Conservation (phyloP, 1,140 invertebrate genomes). For the Drosophila athabasca region DNA sequence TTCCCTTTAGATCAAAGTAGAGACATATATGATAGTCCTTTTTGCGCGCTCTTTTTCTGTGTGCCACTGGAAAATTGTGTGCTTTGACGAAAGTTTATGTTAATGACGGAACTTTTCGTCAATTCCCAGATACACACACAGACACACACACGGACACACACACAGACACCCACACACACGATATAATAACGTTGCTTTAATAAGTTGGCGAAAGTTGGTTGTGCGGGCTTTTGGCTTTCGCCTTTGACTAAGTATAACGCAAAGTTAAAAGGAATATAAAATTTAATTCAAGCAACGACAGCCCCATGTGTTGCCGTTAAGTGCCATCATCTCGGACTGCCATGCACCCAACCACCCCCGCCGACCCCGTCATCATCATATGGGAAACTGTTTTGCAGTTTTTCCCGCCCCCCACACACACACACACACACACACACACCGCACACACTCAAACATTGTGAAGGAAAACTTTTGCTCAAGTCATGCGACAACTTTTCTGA, state of each 20-base stretch:
- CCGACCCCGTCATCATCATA: constrained; percentile 8
- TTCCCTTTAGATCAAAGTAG: too few relatives aligned
- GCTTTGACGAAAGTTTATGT: constrained; percentile 67
- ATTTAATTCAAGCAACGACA: constrained; percentile 60
- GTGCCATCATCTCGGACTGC: constrained; percentile 46
- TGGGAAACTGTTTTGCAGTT: constrained; percentile 52
- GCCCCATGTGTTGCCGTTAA: constrained; percentile 63
- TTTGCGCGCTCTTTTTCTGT: constrained; percentile 3
- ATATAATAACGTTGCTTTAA: constrained; percentile 56
- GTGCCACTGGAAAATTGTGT: constrained; percentile 52
- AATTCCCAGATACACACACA: constrained; percentile 34
- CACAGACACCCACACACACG: constrained; percentile 11
- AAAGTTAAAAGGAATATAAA: constrained; percentile 69
- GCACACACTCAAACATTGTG: constrained; percentile 16
- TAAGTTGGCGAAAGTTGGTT: constrained; percentile 64
- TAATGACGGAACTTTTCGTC: constrained; percentile 66
- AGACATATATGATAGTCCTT: not conserved
- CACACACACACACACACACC: not conserved
- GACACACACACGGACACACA: constrained; percentile 21
- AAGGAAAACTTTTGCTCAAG: constrained; percentile 39
- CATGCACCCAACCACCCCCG: constrained; percentile 10
- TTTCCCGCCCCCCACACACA: constrained; percentile 10
- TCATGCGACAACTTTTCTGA: constrained; percentile 29
- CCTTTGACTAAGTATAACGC: constrained; percentile 54
- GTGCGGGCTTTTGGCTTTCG: constrained; percentile 51